Base-by-base conservation (phyloP, 2,113 vertebrate species). In the Bos indicus region DNA sequence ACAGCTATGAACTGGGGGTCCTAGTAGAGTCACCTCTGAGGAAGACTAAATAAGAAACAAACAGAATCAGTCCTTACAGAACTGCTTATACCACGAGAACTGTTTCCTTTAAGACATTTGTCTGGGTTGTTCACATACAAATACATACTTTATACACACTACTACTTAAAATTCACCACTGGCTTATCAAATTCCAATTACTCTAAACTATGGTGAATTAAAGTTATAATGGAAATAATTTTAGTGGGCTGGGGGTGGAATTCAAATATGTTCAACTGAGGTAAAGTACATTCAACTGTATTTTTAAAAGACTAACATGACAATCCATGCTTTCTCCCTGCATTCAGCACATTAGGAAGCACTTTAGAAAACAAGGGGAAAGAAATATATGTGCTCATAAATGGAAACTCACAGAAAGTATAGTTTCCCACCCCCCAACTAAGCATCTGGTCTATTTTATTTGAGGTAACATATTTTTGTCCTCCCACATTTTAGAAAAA, bases 401-500 rank as follows among this genome's bases (percentile, higher is more conserved):
- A 74, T 26, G 52, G 52, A 88, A 90, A 57, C 36, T 28, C 96
- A 92, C 40, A 60, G 23, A 92, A 94, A 96, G 14, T 59, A 64
- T 17, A 85, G 56, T 57, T 88, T 86, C 9, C 71, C 74, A 25
- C 26, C 9, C 7, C 23, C 10, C 9, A 7, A 62, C 64, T 60
- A 80, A 91, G 62, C 19, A 74, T 97, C 87, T 86, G 17, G 51
- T 88, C 62, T 96, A 40, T 78, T 83, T 87, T 92, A 71, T 52
- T 96, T 97, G 95, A 91, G 88, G 87, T 71, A 96, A 11, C 59
- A 77, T 91, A 94, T 86, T 98, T 90, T 80, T 92, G 54, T 88
- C 81, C 77, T 97, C 88, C 9, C 90, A 13, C 83, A 33, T 97
- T 97, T 80, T 81, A 96, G 85, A 98, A 98, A 97, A 82, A 52